phyloP scores from a whole-genome alignment of 1,140 invertebrate genomes.

The Aradophagus sp. region DNA sequence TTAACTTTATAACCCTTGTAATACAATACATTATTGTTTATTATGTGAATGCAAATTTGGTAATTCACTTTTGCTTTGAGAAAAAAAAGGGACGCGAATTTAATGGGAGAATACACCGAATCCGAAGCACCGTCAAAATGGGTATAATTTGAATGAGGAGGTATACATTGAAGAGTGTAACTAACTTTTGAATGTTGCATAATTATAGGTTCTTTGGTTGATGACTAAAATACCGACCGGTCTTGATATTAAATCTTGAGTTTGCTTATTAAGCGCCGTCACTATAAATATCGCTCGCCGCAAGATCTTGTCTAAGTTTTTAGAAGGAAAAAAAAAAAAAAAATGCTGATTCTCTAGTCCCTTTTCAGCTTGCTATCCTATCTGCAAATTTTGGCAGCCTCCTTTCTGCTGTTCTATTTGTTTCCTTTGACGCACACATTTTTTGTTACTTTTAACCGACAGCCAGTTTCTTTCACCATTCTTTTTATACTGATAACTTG shows the following conservation, averaged over 20 bases:
- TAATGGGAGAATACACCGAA: background rate
- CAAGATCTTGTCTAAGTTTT: conserved; percentile 1
- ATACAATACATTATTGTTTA: too few relatives aligned
- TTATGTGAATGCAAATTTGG: background rate
- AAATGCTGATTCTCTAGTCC: background rate
- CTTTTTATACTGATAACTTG: too few relatives aligned
- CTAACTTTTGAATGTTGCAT: conserved; percentile 24
- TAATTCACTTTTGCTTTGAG: background rate
- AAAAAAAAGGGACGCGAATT: background rate
- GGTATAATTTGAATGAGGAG: conserved; percentile 22
- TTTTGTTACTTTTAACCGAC: too few relatives aligned
- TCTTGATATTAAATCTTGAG: conserved; percentile 14
- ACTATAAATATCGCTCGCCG: conserved; percentile 13
- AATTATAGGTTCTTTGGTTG: conserved; percentile 32
- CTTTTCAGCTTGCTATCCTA: background rate
- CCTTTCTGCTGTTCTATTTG: too few relatives aligned
- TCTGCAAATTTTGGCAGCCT: conserved; percentile 6
- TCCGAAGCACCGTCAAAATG: conserved; percentile 8
- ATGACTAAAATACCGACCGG: conserved; percentile 29
- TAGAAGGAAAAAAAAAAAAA: background rate
- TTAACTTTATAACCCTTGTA: too few relatives aligned
- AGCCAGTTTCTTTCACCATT: too few relatives aligned
- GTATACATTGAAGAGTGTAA: conserved; percentile 16
- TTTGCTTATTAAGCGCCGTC: background rate
- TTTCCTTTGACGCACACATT: too few relatives aligned